Percentiles rank a stretch among this genome's conserved stretches.
Conservation (phyloP, 2,113 vertebrate genomes). For the Aspiorhynchus laticeps region DNA sequence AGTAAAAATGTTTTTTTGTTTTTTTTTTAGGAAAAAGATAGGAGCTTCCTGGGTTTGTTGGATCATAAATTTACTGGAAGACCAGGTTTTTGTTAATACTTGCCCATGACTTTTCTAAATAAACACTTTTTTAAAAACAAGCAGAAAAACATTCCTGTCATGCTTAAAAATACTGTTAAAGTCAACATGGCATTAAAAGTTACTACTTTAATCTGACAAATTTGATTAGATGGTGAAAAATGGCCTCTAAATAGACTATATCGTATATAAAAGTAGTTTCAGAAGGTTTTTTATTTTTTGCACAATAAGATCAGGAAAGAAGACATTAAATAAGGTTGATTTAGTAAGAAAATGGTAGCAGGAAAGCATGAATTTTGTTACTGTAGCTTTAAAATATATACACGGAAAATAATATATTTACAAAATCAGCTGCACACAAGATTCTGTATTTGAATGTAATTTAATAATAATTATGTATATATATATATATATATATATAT, state of each 20-base stretch:
- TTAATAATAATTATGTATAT: neutral
- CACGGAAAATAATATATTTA: neutral
- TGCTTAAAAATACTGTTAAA: neutral
- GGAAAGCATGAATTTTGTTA: neutral
- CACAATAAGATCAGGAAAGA: neutral
- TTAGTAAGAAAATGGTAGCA: neutral
- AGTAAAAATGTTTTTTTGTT: neutral
- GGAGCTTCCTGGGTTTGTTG: constrained; percentile 19
- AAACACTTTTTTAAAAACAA: constrained; percentile 16
- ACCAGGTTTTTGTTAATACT: too few species aligned
- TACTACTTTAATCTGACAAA: neutral
- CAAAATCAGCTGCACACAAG: neutral
- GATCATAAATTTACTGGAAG: too few species aligned
- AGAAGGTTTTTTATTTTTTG: neutral
- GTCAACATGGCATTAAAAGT: neutral
- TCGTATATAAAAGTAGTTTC: neutral
- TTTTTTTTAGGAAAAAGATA: constrained; percentile 16
- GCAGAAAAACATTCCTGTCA: neutral
- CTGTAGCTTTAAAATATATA: neutral
- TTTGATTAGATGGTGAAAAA: neutral
- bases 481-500: too few species aligned
- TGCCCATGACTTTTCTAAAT: neutral
- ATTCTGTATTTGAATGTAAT: neutral
- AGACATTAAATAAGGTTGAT: neutral
- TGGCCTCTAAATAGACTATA: neutral